phyloP scores from a whole-genome alignment of 2,113 vertebrate genomes.

The Melanerpes aurifrons region DNA sequence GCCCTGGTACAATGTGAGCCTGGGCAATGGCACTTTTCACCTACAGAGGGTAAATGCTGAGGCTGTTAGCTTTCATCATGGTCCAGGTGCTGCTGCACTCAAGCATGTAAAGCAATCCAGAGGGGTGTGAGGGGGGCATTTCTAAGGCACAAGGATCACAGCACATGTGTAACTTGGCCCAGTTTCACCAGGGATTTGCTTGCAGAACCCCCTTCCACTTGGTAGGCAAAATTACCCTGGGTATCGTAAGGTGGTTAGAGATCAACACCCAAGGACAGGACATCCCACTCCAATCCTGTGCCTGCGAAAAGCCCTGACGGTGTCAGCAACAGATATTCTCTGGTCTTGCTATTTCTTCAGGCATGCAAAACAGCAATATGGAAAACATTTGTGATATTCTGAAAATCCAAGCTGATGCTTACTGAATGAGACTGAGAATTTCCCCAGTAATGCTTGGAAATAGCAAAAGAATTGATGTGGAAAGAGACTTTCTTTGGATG shows the following conservation, averaged over 20 bases:
- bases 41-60: fast-evolving
- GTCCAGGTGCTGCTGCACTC: background rate
- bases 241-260: background rate
- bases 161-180: background rate
- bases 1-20: fast-evolving
- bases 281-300: background rate
- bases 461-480: background rate
- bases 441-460: background rate
- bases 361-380: background rate
- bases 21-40: background rate
- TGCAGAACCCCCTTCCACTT: background rate
- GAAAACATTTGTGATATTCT: background rate
- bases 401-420: constrained; percentile 4
- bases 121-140: background rate
- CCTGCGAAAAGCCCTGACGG: background rate
- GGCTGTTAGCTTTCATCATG: background rate
- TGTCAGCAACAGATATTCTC: background rate
- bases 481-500: background rate
- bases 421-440: fast-evolving
- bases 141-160: background rate
- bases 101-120: background rate
- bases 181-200: background rate
- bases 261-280: background rate
- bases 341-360: background rate
- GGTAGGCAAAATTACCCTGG: fast-evolving